Base-by-base conservation (phyloP, 2,888 invertebrate species). In the Smittia sp. region DNA sequence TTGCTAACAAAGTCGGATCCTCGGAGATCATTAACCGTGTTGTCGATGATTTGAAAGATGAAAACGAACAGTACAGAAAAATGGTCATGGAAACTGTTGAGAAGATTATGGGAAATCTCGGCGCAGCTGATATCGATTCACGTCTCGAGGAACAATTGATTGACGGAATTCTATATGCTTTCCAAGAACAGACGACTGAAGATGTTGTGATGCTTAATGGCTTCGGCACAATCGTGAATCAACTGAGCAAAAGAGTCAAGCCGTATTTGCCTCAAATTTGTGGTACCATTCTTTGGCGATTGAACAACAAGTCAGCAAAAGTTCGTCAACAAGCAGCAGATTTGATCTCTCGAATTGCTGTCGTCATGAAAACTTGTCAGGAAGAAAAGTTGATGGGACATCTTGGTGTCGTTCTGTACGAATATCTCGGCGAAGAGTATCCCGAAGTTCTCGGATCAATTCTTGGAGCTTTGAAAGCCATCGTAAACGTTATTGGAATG, bases 31-130 rank as follows among this genome's bases (percentile, higher is more conserved):
- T 99, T 75, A 96, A 96, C 81, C 88, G 98, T 76, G 95, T 99
- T 63, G 99, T 99, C 0, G 99, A 99, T 79, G 99, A 99, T 83
- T 84, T 99, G 74, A 99, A 99, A 83, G 99, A 99, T 81, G 99
- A 99, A 83, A 98, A 98, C 81, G 99, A 99, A 82, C 97, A 98
- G 80, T 99, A 99, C 83, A 88, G 99, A 75, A 99, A 99, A 85
- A 99, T 99, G 99, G 99, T 99, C 1, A 99, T 99, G 97, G 99
- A 99, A 83, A 98, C 98, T 0, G 98, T 99, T 74, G 99, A 99
- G 81, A 98, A 98, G 84, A 97, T 98, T 74, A 94, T 98, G 88
- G 95, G 94, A 1, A 97, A 96, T 83, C 86, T 98, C 75, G 99
- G 99, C 18, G 97, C 98, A 0, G 95, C 97, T 0, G 99, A 99